Base-by-base conservation (phyloP, 1,140 invertebrate species). In the Diorhabda carinulata region DNA sequence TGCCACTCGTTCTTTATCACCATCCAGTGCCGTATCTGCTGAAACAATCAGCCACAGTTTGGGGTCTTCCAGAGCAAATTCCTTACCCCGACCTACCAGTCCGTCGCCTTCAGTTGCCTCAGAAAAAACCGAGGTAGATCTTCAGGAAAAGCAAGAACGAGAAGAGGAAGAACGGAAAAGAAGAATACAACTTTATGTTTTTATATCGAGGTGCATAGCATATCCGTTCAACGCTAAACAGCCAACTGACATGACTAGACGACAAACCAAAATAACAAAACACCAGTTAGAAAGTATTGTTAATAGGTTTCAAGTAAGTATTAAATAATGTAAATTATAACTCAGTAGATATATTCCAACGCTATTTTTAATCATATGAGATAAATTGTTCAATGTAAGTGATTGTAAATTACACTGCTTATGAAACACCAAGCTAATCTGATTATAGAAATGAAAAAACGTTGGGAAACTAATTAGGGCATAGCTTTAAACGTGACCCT, bases 221-320 rank as follows among this genome's bases (percentile, higher is more conserved):
- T 99, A 99, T 86, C 97, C 97, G 5, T 99, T 99, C 84, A 99
- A 99, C 84, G 96, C 96, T 4, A 99, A 99, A 84, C 97, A 99
- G 82, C 96, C 97, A 0, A 98, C 95, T 25, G 97, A 99, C 81
- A 96, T 99, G 95, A 96, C 93, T 9, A 87, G 91, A 78, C 84
- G 95, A 66, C 93, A 95, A 78, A 90, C 90, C 62, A 99, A 99
- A 87, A 92, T 99, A 64, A 97, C 93, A 43, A 95, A 97, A 81
- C 92, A 97, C 81, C 97, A 98, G 84, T 84, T 99, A 66, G 96
- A 98, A 80, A 92, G 93, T 59, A 96, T 99, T 73, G 94, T 94
- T 82, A 92, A 94, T 77, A 88, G 96, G 79, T 99, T 98, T 86
- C 92, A 97, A 88, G 93, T 94, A 83, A 82, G 66, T 60, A 9